These are phyloP conservation scores for Dendronephthya gigantea DNA, from an alignment of 64 coral and sea anemone species.

Conservation along the genomic window DNA sequence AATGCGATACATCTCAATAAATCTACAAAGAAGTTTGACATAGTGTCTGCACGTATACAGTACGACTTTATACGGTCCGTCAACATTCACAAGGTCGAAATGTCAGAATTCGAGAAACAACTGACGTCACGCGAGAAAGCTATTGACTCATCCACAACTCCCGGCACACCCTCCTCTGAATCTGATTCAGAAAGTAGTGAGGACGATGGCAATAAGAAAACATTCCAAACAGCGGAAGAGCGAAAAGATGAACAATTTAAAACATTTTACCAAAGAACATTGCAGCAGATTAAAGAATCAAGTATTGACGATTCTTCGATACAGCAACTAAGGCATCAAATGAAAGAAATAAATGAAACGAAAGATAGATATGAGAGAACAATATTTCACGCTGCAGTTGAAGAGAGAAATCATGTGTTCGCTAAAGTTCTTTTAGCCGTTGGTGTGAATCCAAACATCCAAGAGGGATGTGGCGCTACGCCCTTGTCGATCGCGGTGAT, in stretches of 20 bases:
- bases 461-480: not conserved
- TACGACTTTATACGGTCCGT: conserved; percentile 2
- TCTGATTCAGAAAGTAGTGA: not conserved
- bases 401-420: not conserved
- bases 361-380: not conserved
- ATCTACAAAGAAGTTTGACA: not conserved
- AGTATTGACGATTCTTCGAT: not conserved
- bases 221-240: not conserved
- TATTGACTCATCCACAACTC: not conserved
- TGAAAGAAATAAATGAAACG: not conserved
- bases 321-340: not conserved
- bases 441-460: conserved; percentile 5
- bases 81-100: not conserved
- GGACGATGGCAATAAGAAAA: not conserved
- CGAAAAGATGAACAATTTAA: not conserved
- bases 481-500: not conserved
- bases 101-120: not conserved
- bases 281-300: not conserved
- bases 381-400: not conserved
- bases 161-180: not conserved
- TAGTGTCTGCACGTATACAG: not conserved
- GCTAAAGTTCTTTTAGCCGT: not conserved
- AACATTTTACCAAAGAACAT: not conserved
- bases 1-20: not conserved
- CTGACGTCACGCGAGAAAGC: not conserved